A percentile compares a stretch with the other conserved stretches of the same genome.
Conservation (phyloP, 1,140 invertebrate genomes). For the Stegodyphus mimosarum region DNA sequence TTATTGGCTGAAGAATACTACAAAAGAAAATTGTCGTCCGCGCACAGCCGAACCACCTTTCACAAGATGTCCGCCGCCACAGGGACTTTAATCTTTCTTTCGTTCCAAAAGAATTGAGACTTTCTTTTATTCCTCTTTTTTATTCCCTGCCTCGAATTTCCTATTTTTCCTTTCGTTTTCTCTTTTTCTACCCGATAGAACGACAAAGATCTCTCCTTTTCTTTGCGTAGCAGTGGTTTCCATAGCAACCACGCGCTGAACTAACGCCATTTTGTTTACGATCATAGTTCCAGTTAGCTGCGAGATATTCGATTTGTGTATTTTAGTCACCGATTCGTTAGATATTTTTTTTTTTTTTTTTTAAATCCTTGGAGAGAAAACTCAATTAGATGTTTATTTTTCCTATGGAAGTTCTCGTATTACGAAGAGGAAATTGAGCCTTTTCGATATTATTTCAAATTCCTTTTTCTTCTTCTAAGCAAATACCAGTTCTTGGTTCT, state of each 20-base stretch:
- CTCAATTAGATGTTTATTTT: not conserved
- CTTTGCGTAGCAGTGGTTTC: not conserved
- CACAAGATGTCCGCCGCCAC: slow-evolving; percentile 22
- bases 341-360: not conserved
- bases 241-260: not conserved
- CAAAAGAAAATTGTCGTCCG: not conserved
- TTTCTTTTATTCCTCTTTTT: not conserved
- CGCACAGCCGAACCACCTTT: not conserved
- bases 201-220: not conserved
- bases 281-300: slow-evolving; percentile 1
- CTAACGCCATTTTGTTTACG: not conserved
- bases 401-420: not conserved
- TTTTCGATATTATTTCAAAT: not conserved
- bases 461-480: too few relatives aligned
- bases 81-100: slow-evolving; percentile 36
- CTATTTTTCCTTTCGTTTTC: slow-evolving; percentile 34
- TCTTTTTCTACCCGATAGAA: slow-evolving; percentile 7
- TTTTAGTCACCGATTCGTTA: slow-evolving; percentile 33
- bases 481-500: not conserved
- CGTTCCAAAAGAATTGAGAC: slow-evolving; percentile 28
- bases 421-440: not conserved
- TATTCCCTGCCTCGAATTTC: slow-evolving; percentile 30
- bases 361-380: not conserved
- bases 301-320: slow-evolving; percentile 27
- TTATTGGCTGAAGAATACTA: slow-evolving; percentile 13